A percentile compares a stretch with the other conserved stretches of the same genome.
phyloP scores from a whole-genome alignment of 2,797 vertebrate species.

The Neosilurus hyrtlii region DNA sequence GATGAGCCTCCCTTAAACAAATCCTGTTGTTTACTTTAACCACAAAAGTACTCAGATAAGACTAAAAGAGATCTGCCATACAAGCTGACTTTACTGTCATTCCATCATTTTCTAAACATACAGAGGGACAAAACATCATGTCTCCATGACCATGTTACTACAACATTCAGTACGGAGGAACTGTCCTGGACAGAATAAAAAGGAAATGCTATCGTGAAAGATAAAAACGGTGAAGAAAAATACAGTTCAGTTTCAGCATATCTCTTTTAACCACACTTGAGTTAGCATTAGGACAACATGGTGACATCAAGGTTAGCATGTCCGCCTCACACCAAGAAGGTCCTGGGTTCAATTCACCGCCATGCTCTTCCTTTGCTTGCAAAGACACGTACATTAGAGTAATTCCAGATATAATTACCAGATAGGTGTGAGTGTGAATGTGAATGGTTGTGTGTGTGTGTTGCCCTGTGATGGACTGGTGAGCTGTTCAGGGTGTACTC shows the following conservation, averaged over 20 bases:
- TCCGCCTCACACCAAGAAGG: too few relatives aligned
- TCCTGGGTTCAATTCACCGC: too few relatives aligned
- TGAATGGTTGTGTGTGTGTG: too few relatives aligned
- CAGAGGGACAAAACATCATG: background rate
- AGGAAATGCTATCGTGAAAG: background rate
- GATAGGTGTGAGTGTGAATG: too few relatives aligned
- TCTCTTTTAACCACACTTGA: background rate
- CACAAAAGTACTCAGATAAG: background rate
- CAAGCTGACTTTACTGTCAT: background rate
- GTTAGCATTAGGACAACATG: background rate
- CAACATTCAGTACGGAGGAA: background rate
- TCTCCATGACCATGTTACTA: background rate
- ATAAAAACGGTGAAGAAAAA: background rate
- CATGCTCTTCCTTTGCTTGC: too few relatives aligned
- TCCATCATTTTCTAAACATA: background rate
- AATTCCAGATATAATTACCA: too few relatives aligned
- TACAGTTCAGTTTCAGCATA: background rate
- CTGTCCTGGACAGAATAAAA: background rate
- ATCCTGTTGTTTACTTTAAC: constrained; percentile 1
- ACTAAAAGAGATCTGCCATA: background rate
- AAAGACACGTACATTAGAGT: too few relatives aligned
- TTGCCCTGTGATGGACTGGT: too few relatives aligned
- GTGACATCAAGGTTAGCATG: too few relatives aligned
- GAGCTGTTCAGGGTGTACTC: too few relatives aligned
- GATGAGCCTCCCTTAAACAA: constrained; percentile 11